These are phyloP conservation scores for Zonitis immaculata DNA, from an alignment of 2,888 invertebrate genomes.

Conservation along the genomic window DNA sequence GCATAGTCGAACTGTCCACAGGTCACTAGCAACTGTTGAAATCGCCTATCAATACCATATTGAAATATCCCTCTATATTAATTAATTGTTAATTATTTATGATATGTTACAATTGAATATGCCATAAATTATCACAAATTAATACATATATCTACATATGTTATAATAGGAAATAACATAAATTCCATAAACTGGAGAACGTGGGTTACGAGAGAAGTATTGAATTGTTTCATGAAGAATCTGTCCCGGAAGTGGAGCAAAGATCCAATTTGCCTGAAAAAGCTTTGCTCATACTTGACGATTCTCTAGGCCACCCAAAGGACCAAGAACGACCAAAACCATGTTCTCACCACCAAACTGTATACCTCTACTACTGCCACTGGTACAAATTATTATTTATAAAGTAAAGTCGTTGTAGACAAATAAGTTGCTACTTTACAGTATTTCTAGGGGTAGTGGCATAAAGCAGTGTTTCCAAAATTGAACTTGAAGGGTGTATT, in stretches of 20 bases:
- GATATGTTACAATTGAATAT: slow-evolving; percentile 9
- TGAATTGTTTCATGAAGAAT: slow-evolving; percentile 33
- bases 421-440: slow-evolving; percentile 24
- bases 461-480: slow-evolving; percentile 20
- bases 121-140: slow-evolving; percentile 14
- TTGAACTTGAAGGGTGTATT: slow-evolving; percentile 30
- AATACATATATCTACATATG: background rate
- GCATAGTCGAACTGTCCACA: slow-evolving; percentile 19
- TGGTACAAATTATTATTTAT: slow-evolving; percentile 33
- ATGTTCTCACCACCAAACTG: slow-evolving; percentile 25
- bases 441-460: slow-evolving; percentile 25
- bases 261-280: slow-evolving; percentile 26
- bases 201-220: slow-evolving; percentile 25
- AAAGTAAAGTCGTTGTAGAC: slow-evolving; percentile 27
- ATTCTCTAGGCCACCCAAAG: slow-evolving; percentile 26
- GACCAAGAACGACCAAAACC: slow-evolving; percentile 34
- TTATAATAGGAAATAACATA: too few species aligned
- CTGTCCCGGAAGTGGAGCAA: slow-evolving; percentile 29
- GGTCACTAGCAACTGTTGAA: slow-evolving; percentile 20
- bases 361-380: slow-evolving; percentile 26
- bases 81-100: slow-evolving; percentile 22
- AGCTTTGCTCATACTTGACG: slow-evolving; percentile 29
- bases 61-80: slow-evolving; percentile 20
- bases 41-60: slow-evolving; percentile 22
- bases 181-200: too few species aligned